Conservation (phyloP, 92 coral and sea anemone species). For the Palythoa caribaeorum region DNA sequence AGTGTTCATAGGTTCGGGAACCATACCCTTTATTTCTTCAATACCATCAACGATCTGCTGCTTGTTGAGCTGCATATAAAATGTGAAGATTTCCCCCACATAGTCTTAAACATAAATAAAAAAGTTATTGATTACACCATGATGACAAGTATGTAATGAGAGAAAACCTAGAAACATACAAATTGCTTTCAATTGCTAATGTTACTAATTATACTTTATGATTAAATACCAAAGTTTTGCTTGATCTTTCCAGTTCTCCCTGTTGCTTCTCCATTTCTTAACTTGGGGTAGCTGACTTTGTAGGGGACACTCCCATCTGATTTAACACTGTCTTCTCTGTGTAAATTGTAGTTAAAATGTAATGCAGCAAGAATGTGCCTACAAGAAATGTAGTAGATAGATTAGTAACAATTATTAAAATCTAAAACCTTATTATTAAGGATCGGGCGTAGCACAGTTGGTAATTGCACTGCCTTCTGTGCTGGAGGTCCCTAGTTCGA, state of each 20-base stretch:
- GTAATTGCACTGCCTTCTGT: too few relatives aligned
- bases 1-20: slow-evolving; percentile 67
- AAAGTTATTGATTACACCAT: not conserved
- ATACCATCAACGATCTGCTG: slow-evolving; percentile 36
- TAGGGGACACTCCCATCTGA: slow-evolving; percentile 2
- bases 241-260: not conserved
- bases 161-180: not conserved
- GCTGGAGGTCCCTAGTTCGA: too few relatives aligned
- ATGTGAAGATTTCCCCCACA: slow-evolving; percentile 55
- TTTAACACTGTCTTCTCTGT: slow-evolving; percentile 20
- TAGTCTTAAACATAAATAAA: slow-evolving; percentile 50
- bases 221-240: not conserved
- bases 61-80: slow-evolving; percentile 22
- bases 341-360: slow-evolving; percentile 21
- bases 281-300: not conserved
- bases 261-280: not conserved
- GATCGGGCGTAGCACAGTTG: too few relatives aligned
- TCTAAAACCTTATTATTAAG: not conserved
- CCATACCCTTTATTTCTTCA: slow-evolving; percentile 52
- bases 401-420: slow-evolving; percentile 6
- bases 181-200: not conserved
- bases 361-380: slow-evolving; percentile 31
- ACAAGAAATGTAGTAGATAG: slow-evolving; percentile 12
- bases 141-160: not conserved
- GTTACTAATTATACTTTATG: not conserved